Evolutionary conservation across 1,140 invertebrate species (phyloP), one percentile per base, ranked within the genome.

Genomic region (Nymphalis io): DNA sequence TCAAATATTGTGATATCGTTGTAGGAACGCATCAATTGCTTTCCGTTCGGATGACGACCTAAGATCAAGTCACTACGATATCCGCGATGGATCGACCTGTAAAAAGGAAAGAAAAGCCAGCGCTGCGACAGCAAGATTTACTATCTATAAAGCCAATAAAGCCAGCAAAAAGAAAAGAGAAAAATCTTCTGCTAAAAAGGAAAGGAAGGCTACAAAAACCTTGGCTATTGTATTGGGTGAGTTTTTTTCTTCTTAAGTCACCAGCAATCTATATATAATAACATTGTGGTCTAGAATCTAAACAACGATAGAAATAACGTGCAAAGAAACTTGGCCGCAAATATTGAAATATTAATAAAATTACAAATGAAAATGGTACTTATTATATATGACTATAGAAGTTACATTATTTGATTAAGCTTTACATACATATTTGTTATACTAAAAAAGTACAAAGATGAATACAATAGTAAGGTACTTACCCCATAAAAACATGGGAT

Each of bases 131-230:
- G 94, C 95, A n/a, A 94, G 96, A 79, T 98, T 98, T 89, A 97
- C 96, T 67, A 97, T 98, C 84, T 97, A 97, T 88, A 98, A 97
- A 91, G 96, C 97, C 20, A 97, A 97, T 92, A 98, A 98, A 92
- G 96, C 96, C n/a, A 98, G 96, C 84, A 95, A 96, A 88, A 98
- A 97, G 93, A 98, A 98, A 93, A 94, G 97, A 46, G 97, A 98
- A 83, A 98, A 98, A 84, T 98, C 97, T 21, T 98, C 97, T 0
- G 98, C 97, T 1, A 98, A 97, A 86, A 97, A 97, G 84, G 99
- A 99, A 88, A 95, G 98, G 70, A 99, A 99, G 92, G 98, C 99
- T n/a, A 99, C 99, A 5, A 99, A 99, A 93, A 99, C 99, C 15
- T 91, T 99, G 40, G 98, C 98, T 70, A 99, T 99, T 88, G 99